Conservation (phyloP, 2,113 vertebrate genomes). For the Lagenorhynchus albirostris region DNA sequence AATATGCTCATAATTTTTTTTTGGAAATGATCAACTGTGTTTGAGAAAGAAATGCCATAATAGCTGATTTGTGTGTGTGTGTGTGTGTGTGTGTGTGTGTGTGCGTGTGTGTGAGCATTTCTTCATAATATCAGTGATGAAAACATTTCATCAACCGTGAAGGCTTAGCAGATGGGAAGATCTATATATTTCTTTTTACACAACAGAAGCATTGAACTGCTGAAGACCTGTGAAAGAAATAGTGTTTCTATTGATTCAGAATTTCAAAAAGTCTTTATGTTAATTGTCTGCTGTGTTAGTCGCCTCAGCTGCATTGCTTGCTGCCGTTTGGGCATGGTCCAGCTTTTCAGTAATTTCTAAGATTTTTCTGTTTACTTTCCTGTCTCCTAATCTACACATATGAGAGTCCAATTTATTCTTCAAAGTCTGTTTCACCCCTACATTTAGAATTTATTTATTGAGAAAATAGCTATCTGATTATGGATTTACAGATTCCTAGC, state of each 20-base stretch:
- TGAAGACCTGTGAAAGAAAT: not conserved
- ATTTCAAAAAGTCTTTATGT: not conserved
- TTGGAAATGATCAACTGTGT: not conserved
- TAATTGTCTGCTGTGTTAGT: not conserved
- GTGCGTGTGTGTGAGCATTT: not conserved
- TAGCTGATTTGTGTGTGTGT: not conserved
- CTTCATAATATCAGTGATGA: not conserved
- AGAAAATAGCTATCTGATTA: not conserved
- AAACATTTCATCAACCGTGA: not conserved
- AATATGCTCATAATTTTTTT: not conserved
- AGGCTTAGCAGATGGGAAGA: not conserved
- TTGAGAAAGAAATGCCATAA: constrained; percentile 14
- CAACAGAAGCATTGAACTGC: not conserved
- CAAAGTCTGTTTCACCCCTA: not conserved
- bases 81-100: not conserved
- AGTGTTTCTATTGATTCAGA: not conserved
- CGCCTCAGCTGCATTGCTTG: not conserved
- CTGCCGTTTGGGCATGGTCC: not conserved
- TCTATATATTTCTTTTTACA: not conserved
- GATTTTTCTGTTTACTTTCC: not conserved
- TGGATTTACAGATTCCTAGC: not conserved
- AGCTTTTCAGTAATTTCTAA: not conserved
- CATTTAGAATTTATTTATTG: not conserved
- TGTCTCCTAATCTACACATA: not conserved
- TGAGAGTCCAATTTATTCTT: not conserved